phyloP scores from a whole-genome alignment of 2,113 vertebrate genomes.

The Brienomyrus brachyistius region DNA sequence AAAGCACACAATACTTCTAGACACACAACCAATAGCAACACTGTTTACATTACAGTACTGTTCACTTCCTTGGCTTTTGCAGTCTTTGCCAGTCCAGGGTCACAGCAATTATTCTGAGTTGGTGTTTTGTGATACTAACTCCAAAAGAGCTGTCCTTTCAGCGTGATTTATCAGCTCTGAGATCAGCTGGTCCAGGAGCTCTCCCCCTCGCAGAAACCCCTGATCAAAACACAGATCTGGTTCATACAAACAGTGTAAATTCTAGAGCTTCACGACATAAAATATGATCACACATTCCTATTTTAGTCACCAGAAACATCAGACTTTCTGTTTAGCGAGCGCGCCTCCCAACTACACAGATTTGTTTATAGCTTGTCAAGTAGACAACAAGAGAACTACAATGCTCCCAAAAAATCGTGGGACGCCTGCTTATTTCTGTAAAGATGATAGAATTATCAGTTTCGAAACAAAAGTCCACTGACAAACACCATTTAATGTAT shows the following conservation, averaged over 20 bases:
- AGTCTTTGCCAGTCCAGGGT: background rate
- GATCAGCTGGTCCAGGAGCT: slow-evolving; percentile 72
- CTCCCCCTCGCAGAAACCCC: slow-evolving; percentile 79
- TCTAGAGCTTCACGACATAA: background rate
- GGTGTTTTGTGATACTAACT: slow-evolving; percentile 37
- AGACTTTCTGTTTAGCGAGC: background rate
- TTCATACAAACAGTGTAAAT: background rate
- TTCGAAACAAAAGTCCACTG: background rate
- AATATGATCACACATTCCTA: background rate
- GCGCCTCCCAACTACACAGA: background rate
- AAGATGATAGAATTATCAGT: background rate
- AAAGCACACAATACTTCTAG: background rate
- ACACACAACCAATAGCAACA: background rate
- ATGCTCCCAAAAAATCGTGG: background rate
- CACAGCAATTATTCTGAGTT: background rate
- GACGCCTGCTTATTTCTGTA: background rate
- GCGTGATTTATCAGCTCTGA: slow-evolving; percentile 60
- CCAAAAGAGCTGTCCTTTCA: slow-evolving; percentile 66
- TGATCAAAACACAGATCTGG: slow-evolving; percentile 34
- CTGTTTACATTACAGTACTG: background rate
- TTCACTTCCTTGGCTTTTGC: background rate
- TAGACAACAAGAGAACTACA: background rate
- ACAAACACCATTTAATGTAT: background rate
- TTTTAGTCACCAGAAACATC: background rate
- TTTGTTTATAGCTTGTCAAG: background rate